phyloP scores from a whole-genome alignment of 2,797 vertebrate genomes.

The Bufotes viridis region DNA sequence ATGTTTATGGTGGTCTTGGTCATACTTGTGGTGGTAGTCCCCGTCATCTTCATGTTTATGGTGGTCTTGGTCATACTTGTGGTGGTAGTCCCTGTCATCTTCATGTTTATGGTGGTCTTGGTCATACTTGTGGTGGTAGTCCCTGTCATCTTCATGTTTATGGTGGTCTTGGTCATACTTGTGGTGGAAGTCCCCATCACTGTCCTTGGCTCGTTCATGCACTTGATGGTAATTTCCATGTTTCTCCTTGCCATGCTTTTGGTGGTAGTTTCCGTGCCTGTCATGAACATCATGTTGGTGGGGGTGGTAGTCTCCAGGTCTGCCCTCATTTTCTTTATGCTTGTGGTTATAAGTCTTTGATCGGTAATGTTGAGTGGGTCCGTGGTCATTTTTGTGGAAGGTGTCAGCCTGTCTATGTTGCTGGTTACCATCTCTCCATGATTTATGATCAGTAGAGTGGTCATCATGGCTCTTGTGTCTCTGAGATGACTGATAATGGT shows the following conservation, averaged over 20 bases:
- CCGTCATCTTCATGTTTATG: not conserved
- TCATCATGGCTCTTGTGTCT: not conserved
- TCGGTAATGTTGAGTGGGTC: not conserved
- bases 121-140: not conserved
- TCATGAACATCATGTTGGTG: not conserved
- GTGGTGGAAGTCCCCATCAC: not conserved
- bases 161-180: not conserved
- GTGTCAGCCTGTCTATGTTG: not conserved
- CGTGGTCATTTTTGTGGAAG: not conserved
- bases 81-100: not conserved
- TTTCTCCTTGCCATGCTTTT: not conserved
- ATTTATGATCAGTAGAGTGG: not conserved
- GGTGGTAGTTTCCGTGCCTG: not conserved
- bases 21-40: not conserved
- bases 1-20: not conserved
- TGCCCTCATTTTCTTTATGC: not conserved
- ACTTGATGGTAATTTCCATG: not conserved
- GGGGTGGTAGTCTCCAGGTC: not conserved
- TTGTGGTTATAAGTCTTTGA: not conserved
- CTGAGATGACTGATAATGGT: not conserved
- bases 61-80: not conserved
- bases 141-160: not conserved
- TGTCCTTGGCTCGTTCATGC: not conserved
- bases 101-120: not conserved
- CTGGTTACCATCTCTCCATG: not conserved